Conservation (phyloP, 2,113 vertebrate species). For the Mustelus asterias region DNA sequence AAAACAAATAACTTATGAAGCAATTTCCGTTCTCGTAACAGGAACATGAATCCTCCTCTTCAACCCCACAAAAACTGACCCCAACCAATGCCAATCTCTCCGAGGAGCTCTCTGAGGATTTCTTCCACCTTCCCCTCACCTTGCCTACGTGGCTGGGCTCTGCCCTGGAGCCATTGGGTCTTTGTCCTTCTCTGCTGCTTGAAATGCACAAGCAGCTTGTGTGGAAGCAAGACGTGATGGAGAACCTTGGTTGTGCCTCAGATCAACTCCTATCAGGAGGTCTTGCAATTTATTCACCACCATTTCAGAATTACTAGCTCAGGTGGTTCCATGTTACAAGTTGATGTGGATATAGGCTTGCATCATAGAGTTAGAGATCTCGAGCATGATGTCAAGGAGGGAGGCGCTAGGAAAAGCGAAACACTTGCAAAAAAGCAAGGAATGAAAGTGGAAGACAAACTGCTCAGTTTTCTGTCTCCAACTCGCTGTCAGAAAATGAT, state of each 20-base stretch:
- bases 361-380: neutral
- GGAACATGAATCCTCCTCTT: neutral
- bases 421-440: neutral
- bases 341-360: neutral
- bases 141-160: neutral
- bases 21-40: neutral
- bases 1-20: neutral
- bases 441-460: neutral
- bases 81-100: neutral
- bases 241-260: neutral
- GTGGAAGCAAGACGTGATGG: neutral
- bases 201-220: neutral
- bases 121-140: neutral
- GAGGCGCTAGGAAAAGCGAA: neutral
- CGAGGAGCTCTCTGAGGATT: neutral
- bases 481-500: neutral
- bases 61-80: neutral
- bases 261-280: neutral
- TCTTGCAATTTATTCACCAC: neutral
- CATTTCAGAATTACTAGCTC: neutral
- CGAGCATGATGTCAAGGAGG: neutral
- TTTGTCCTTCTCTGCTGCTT: neutral
- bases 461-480: neutral
- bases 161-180: neutral
- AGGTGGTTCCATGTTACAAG: neutral